A percentile compares a stretch with the other conserved stretches of the same genome.
These are phyloP conservation scores for Ceratothoa steindachneri DNA, from an alignment of 2,888 invertebrate genomes.

Conservation along the genomic window DNA sequence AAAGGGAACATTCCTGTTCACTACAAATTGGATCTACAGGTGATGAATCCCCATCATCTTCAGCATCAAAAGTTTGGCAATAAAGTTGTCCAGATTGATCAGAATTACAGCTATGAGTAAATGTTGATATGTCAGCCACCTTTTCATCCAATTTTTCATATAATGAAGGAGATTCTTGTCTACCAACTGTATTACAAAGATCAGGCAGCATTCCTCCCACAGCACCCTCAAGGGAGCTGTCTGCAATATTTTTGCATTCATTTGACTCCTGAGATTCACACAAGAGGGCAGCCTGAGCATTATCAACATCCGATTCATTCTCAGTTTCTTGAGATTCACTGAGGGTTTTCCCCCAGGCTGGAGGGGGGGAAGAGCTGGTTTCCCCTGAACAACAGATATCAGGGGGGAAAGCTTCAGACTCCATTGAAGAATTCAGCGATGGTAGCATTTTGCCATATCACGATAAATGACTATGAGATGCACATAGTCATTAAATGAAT, in stretches of 20 bases:
- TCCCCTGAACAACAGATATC: conserved; percentile 1
- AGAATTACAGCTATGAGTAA: not conserved
- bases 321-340: not conserved
- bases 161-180: not conserved
- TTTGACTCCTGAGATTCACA: not conserved
- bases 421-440: not conserved
- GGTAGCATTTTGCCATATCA: not conserved
- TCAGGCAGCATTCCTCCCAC: not conserved
- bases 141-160: not conserved
- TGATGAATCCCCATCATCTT: not conserved
- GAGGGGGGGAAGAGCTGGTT: not conserved
- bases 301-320: not conserved
- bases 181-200: not conserved
- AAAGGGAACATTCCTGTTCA: not conserved
- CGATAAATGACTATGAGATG: not conserved
- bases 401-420: not conserved
- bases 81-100: not conserved
- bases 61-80: not conserved
- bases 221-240: not conserved
- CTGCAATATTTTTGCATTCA: not conserved
- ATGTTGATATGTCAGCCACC: not conserved
- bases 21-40: not conserved
- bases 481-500: not conserved
- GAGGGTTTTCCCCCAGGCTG: not conserved
- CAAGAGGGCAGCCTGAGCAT: not conserved